A percentile compares a stretch with the other conserved stretches of the same genome.
phyloP scores from a whole-genome alignment of 92 coral and sea anemone genomes.

The Siderastrea siderea region DNA sequence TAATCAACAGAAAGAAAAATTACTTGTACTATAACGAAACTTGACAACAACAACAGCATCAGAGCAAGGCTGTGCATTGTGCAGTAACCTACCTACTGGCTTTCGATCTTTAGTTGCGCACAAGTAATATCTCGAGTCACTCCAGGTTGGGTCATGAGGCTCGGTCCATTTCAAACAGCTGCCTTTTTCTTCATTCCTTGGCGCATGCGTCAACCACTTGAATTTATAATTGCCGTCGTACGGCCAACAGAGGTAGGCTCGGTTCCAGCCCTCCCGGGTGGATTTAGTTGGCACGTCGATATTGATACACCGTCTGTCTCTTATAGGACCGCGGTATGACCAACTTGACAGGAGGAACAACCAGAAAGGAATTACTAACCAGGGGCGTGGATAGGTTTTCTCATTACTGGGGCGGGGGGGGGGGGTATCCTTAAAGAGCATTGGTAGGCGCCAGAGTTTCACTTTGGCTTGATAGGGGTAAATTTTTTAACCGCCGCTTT shows the following conservation, averaged over 20 bases:
- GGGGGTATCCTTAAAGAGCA: too few relatives aligned
- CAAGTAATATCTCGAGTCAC: constrained; percentile 62
- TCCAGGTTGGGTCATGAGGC: constrained; percentile 78
- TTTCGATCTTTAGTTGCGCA: constrained; percentile 78
- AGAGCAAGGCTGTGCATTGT: background rate
- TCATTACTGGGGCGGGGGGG: too few relatives aligned
- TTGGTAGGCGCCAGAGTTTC: too few relatives aligned
- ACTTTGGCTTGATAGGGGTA: too few relatives aligned
- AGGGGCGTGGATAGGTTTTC: too few relatives aligned
- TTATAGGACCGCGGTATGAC: constrained; percentile 31
- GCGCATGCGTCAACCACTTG: constrained; percentile 77
- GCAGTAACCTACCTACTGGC: constrained; percentile 73
- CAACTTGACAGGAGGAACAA: background rate
- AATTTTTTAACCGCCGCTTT: too few relatives aligned
- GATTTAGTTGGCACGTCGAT: constrained; percentile 68
- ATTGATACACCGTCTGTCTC: constrained; percentile 68
- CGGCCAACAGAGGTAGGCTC: constrained; percentile 82
- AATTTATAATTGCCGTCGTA: constrained; percentile 82
- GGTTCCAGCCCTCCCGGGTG: constrained; percentile 66
- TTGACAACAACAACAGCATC: too few relatives aligned
- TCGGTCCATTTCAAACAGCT: constrained; percentile 80
- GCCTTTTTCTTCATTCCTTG: constrained; percentile 52
- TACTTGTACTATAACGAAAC: too few relatives aligned
- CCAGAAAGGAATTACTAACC: background rate
- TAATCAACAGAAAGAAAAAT: too few relatives aligned